Evolutionary conservation across 1,140 invertebrate genomes (phyloP), one percentile per base, ranked within the genome.

Genomic region (Aphelenchoides fujianensis): DNA sequence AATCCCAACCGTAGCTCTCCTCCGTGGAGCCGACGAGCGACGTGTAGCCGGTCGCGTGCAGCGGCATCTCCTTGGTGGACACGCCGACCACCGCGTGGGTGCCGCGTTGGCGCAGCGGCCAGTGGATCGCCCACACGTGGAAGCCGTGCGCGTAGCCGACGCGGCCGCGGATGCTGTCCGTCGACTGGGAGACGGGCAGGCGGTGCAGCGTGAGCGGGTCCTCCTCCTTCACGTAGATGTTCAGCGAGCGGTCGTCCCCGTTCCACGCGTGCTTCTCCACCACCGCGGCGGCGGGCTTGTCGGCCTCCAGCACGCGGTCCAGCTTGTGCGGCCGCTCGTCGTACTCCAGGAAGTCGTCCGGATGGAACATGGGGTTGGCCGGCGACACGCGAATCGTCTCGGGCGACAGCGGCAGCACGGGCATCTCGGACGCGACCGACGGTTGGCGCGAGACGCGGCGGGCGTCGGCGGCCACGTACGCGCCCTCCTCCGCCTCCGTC

Each of bases 11-110:
- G 94, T 95, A 98, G 70, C 95, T 97, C 83, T 95, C 92, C 81
- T 93, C 91, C 81, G 94, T 95, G 75, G 88, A 89, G 31, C 90
- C 90, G 54, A 91, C 88, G 74, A 91, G 85, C 70, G 89, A 89
- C 85, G 89, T 87, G 75, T 89, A 90, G 9, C 88, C 88, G n/a
- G 86, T 85, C 76, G 86, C 86, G 78, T 89, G 88, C 55, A 89
- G 79, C 2, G 86, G 84, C 16, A 86, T 85, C 23, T 86, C 83
- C 48, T 80, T 79, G 1, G 95, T 97, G 37, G 92, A 93, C 3
- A 98, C 94, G 31, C 96, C 96, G n/a, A 98, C 94, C 3, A 98
- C 95, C 1, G 95, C 95, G 86, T 98, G 95, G 66, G 95, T 98
- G 66, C 96, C 95, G 71, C 96, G 89, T 87, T 98, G 95, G 83